Percentiles rank a stretch among this genome's conserved stretches.
Evolutionary conservation across 2,113 vertebrate genomes (phyloP).

Genomic region (Hippocampus mohnikei): DNA sequence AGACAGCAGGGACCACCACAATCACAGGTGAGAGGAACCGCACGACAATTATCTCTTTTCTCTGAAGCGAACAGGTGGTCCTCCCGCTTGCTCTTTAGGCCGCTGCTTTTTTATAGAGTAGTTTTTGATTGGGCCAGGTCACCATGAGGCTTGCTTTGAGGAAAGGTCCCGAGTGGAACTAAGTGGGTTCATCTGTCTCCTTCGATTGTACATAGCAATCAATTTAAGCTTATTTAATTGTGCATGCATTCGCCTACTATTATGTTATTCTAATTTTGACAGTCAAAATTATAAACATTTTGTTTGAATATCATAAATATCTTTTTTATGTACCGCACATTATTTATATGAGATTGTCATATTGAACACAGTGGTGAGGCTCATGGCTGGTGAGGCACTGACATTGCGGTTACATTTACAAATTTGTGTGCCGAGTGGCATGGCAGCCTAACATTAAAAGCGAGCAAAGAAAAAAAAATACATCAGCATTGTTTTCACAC

Average conservation of each 20-base stretch:
- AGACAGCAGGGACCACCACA: constrained; percentile 87
- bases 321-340: background rate
- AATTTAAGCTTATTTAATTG: background rate
- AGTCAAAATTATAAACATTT: background rate
- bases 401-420: background rate
- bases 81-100: constrained; percentile 23
- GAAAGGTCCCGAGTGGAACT: constrained; percentile 20
- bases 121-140: constrained; percentile 13
- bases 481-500: background rate
- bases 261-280: background rate
- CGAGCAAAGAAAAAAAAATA: too few relatives aligned
- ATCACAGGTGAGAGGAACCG: constrained; percentile 85
- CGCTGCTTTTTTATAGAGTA: constrained; percentile 28
- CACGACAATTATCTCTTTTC: constrained; percentile 41
- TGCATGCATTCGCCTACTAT: background rate
- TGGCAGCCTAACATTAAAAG: background rate
- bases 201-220: background rate
- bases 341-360: background rate
- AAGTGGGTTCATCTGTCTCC: constrained; percentile 9
- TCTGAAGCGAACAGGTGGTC: constrained; percentile 20
- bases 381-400: background rate
- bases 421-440: background rate
- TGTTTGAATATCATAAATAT: background rate
- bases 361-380: background rate
- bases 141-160: constrained; percentile 14